Conservation (phyloP, 2,888 invertebrate genomes). For the Eupeodes latifasciatus region DNA sequence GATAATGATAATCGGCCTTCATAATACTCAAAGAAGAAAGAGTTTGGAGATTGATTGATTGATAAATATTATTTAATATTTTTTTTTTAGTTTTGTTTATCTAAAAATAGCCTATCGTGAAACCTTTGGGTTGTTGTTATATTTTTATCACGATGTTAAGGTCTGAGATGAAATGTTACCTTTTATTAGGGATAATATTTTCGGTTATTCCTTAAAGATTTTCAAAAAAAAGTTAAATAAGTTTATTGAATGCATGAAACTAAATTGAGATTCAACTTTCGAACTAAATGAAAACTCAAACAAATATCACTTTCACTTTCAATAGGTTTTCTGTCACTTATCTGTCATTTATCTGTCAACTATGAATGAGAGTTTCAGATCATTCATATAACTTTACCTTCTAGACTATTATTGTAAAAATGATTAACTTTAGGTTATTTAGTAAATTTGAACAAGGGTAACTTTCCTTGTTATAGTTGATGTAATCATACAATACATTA, state of each 20-base stretch:
- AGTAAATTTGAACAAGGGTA: background rate
- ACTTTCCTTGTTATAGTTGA: background rate
- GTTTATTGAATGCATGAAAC: no score
- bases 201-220: no score
- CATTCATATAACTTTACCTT: background rate
- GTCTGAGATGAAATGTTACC: background rate
- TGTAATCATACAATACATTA: background rate
- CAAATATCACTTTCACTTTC: no score
- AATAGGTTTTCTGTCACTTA: no score
- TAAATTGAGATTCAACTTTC: no score
- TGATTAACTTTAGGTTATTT: background rate
- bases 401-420: background rate
- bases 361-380: no score
- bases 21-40: constrained; percentile 3
- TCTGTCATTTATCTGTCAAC: no score
- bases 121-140: background rate
- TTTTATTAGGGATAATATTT: background rate
- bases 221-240: no score
- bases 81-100: background rate
- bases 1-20: constrained; percentile 8
- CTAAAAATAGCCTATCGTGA: background rate
- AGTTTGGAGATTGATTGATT: background rate
- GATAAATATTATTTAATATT: background rate
- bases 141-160: background rate
- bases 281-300: no score